Base-by-base conservation (phyloP, 2,113 vertebrate genomes). In the Rallus limicola region DNA sequence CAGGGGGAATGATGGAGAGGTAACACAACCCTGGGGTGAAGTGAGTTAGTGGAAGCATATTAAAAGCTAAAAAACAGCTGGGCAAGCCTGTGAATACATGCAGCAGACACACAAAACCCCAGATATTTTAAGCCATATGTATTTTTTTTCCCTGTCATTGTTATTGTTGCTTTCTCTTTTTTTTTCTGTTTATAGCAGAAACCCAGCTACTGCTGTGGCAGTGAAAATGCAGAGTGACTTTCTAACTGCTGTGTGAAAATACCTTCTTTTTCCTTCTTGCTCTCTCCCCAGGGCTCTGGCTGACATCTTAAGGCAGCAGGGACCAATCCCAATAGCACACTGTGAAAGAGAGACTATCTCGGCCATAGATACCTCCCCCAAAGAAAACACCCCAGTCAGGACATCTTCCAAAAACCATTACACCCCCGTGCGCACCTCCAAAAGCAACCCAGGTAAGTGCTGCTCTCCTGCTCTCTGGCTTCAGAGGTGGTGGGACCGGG, bases 281-380 rank as follows among this genome's bases (percentile, higher is more conserved):
- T 94, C 80, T 96, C 59, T 89, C 92, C 95, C 7, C 98, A 99
- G 99, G 98, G 99, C 99, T 95, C 99, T 99, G 94, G 99, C 99
- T 53, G 99, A 99, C 97, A 99, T 99, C 97, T 97, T 99, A 97
- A 98, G 99, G 98, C 99, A 99, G 97, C 99, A 99, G 98, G 99
- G 99, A 97, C 99, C 99, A 95, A 99, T 99, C 94, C 99, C 99
- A 83, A 99, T 99, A 92, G 99, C 99, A 87, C 99, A 99, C 97
- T 99, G 99, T 72, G 99, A 99, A 98, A 99, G 99, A 98, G 99
- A 99, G 97, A 99, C 99, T 90, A 99, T 99, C 95, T 99, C 99
- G 34, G 99, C 99, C 67, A 99, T 99, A 95, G 99, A 99, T 96
- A 99, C 98, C 97, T 99, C 99, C 79, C 98, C 99, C 97, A 99